Evolutionary conservation across 1,140 invertebrate species (phyloP).

Genomic region (Galendromus occidentalis): DNA sequence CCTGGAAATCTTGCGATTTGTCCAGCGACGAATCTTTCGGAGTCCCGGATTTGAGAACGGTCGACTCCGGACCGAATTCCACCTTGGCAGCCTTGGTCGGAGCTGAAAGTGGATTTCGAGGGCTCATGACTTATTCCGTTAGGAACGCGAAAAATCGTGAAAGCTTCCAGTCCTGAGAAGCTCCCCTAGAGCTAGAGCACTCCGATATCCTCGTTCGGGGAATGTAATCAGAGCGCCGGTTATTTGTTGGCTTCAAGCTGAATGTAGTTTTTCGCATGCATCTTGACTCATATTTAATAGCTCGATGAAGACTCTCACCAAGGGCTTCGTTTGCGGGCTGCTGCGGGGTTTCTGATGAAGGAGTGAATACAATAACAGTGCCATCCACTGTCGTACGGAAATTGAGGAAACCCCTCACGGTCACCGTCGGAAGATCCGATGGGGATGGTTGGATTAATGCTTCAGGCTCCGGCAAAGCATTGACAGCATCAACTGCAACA

Average conservation of each 20-base stretch:
- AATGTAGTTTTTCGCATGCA: too few relatives aligned
- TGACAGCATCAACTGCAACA: background rate
- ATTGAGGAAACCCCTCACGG: conserved; percentile 70
- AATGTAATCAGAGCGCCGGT: too few relatives aligned
- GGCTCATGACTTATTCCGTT: too few relatives aligned
- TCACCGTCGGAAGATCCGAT: conserved; percentile 39
- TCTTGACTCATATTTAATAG: too few relatives aligned
- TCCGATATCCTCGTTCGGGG: too few relatives aligned
- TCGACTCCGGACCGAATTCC: background rate
- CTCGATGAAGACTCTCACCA: background rate
- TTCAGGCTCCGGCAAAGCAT: background rate
- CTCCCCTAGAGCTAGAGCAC: too few relatives aligned
- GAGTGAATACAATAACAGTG: conserved; percentile 71
- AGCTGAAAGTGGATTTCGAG: background rate
- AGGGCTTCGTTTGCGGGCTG: conserved; percentile 1
- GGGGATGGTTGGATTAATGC: background rate
- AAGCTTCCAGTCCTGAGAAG: too few relatives aligned
- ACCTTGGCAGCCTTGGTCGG: background rate
- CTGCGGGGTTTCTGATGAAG: conserved; percentile 35
- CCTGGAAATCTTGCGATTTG: conserved; percentile 6
- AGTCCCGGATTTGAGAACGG: background rate
- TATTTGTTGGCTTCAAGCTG: too few relatives aligned
- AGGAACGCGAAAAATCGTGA: too few relatives aligned
- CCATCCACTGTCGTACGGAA: conserved; percentile 71
- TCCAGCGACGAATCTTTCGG: conserved; percentile 1